A percentile compares a stretch with the other conserved stretches of the same genome.
phyloP scores from a whole-genome alignment of 2,797 vertebrate species.

The Hirundo rustica region DNA sequence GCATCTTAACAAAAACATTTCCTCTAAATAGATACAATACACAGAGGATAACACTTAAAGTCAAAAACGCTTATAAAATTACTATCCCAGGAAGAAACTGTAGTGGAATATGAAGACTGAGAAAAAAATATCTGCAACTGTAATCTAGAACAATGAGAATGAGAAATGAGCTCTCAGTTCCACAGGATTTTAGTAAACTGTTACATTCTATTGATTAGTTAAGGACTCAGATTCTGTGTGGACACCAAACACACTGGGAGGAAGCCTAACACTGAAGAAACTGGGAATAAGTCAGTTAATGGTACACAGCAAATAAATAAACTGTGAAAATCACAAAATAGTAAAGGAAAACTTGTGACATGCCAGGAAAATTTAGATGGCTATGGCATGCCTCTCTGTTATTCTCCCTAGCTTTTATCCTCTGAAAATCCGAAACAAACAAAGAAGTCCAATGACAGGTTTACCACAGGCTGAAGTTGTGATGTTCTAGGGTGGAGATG shows the following conservation, averaged over 20 bases:
- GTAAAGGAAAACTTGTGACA: neutral
- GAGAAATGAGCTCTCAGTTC: neutral
- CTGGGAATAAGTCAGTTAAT: neutral
- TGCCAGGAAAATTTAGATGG: neutral
- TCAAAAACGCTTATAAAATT: neutral
- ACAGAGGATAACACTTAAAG: neutral
- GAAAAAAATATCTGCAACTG: neutral
- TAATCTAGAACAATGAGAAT: neutral
- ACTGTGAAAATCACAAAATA: neutral
- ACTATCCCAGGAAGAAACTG: neutral
- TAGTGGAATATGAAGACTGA: neutral
- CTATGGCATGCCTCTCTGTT: neutral
- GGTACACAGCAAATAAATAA: neutral
- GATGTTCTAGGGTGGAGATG: neutral
- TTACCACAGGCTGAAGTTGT: neutral
- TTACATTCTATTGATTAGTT: neutral
- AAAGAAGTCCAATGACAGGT: neutral
- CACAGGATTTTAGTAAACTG: neutral
- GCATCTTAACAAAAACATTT: neutral
- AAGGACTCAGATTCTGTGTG: neutral
- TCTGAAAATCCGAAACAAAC: constrained; percentile 15
- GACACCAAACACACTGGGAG: neutral
- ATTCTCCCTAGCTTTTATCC: neutral
- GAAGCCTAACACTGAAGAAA: neutral
- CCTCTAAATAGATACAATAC: neutral